Percentiles rank a stretch among this genome's conserved stretches.
phyloP scores from a whole-genome alignment of 1,140 invertebrate genomes.

The Drosophila sucinea region DNA sequence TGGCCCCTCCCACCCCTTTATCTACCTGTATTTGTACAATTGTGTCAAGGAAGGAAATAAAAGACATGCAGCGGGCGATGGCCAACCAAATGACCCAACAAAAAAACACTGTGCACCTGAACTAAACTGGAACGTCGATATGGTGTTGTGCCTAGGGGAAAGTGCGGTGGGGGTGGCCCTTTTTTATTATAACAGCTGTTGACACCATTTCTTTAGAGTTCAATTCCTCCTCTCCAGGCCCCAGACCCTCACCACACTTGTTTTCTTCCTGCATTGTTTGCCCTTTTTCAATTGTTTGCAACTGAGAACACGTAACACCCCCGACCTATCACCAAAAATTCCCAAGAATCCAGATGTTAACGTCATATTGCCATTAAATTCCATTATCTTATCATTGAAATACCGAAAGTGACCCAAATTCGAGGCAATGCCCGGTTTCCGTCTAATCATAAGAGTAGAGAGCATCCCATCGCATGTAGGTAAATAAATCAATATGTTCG shows the following conservation, averaged over 20 bases:
- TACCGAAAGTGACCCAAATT: slow-evolving; percentile 1
- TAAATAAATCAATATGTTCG: too few relatives aligned
- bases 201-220: slow-evolving; percentile 12
- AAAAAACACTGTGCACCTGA: not conserved
- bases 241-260: not conserved
- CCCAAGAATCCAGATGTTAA: not conserved
- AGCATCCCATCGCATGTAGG: not conserved
- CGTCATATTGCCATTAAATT: not conserved
- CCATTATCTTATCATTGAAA: slow-evolving; percentile 2
- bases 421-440: not conserved
- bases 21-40: slow-evolving; percentile 60
- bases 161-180: not conserved
- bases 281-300: not conserved
- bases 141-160: not conserved
- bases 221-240: slow-evolving; percentile 6
- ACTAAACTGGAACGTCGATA: not conserved
- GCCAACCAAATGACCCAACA: too few relatives aligned
- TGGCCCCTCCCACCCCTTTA: slow-evolving; percentile 11
- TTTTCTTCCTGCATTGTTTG: not conserved
- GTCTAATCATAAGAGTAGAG: not conserved
- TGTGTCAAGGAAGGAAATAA: slow-evolving; percentile 39
- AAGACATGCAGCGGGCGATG: not conserved
- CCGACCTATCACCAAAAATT: not conserved
- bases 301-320: slow-evolving; percentile 1
- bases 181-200: slow-evolving; percentile 39